Conservation (phyloP, 1,140 invertebrate genomes). For the Neomicropteryx cornuta region DNA sequence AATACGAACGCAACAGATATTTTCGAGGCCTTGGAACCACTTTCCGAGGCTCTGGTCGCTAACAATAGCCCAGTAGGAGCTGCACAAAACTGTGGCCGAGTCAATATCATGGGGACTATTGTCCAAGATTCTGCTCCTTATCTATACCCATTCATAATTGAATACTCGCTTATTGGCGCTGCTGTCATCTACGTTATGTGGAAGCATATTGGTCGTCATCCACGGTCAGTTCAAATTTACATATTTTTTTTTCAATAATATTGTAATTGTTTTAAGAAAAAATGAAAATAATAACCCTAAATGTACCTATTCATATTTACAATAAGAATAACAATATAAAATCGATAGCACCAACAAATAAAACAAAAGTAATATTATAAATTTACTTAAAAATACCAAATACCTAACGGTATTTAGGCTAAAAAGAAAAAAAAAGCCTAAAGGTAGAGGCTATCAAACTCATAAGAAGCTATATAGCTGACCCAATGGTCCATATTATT, state of each 20-base stretch:
- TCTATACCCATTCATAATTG: slow-evolving; percentile 92
- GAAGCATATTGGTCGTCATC: slow-evolving; percentile 85
- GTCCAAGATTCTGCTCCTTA: slow-evolving; percentile 86
- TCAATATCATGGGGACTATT: slow-evolving; percentile 88
- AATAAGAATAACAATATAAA: too few species aligned
- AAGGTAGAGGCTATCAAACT: too few species aligned
- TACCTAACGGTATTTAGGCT: too few species aligned
- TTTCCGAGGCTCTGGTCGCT: slow-evolving; percentile 47
- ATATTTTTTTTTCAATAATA: background rate
- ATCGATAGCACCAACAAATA: too few species aligned
- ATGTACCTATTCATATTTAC: too few species aligned
- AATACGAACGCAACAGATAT: slow-evolving; percentile 43
- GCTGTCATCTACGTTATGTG: slow-evolving; percentile 97
- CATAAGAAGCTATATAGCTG: too few species aligned
- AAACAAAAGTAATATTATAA: too few species aligned
- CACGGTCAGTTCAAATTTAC: slow-evolving; percentile 36
- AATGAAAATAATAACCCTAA: too few species aligned
- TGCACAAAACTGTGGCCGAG: slow-evolving; percentile 53
- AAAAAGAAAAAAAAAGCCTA: too few species aligned
- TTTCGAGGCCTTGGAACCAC: slow-evolving; percentile 45
- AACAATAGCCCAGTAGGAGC: slow-evolving; percentile 39
- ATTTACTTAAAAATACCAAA: too few species aligned
- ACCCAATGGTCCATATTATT: too few species aligned
- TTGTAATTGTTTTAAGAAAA: too few species aligned
- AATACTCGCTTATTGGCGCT: slow-evolving; percentile 93